These are phyloP conservation scores for Passerculus sandwichensis DNA, from an alignment of 2,797 vertebrate species.

Conservation along the genomic window DNA sequence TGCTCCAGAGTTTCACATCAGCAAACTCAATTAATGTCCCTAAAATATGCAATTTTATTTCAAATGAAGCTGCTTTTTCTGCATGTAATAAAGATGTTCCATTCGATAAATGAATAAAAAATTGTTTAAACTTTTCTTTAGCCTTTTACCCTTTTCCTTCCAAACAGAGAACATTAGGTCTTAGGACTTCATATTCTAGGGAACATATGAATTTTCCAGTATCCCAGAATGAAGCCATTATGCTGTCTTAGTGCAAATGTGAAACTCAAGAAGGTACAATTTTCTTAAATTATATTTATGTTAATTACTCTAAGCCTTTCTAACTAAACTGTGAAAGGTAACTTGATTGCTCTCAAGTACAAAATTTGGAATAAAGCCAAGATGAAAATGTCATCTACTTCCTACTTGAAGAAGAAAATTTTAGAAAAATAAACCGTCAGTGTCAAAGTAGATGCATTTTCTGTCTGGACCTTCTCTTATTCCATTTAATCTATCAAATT, in stretches of 20 bases:
- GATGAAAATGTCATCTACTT: background rate
- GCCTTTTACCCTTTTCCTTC: background rate
- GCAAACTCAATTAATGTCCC: background rate
- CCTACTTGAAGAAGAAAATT: background rate
- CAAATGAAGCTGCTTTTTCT: background rate
- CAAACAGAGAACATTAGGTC: constrained; percentile 63
- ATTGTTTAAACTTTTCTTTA: background rate
- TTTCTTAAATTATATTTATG: constrained; percentile 6
- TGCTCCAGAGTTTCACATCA: constrained; percentile 2
- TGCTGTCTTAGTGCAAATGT: constrained; percentile 76
- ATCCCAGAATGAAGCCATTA: constrained; percentile 72
- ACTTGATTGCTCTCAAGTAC: constrained; percentile 8
- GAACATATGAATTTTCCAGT: constrained; percentile 61
- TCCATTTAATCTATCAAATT: constrained; percentile 26
- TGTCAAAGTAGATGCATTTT: background rate
- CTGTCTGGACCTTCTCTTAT: constrained; percentile 19
- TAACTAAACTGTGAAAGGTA: background rate
- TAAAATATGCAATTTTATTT: background rate
- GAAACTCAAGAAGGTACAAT: constrained; percentile 76
- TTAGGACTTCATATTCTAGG: constrained; percentile 51
- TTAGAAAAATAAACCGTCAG: background rate
- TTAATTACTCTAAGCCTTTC: background rate
- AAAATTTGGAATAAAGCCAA: constrained; percentile 21
- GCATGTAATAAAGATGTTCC: background rate
- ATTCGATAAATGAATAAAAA: background rate